Percentiles rank a stretch among this genome's conserved stretches.
These are phyloP conservation scores for Syncerus caffer DNA, from an alignment of 2,797 vertebrate species.

Conservation along the genomic window DNA sequence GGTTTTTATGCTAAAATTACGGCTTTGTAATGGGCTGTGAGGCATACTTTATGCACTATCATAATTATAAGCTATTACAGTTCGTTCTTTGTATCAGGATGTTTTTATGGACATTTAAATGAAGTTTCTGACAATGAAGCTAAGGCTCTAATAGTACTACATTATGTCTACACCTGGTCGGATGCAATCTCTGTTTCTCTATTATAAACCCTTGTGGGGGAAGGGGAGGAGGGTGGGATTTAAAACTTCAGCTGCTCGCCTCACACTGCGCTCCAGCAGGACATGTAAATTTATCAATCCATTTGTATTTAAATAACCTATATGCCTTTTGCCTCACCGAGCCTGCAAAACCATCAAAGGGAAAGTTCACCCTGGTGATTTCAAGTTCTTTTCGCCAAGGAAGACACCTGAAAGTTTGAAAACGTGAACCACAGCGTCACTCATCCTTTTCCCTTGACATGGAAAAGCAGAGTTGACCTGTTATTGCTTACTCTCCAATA, in stretches of 20 bases:
- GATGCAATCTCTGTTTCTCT: not conserved
- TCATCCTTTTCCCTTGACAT: not conserved
- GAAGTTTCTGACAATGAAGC: constrained; percentile 68
- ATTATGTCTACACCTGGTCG: constrained; percentile 31
- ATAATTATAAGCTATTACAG: constrained; percentile 74
- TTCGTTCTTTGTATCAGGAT: constrained; percentile 63
- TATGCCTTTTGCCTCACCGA: not conserved
- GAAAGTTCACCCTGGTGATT: constrained; percentile 21
- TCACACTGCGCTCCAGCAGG: not conserved
- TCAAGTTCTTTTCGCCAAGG: constrained; percentile 1
- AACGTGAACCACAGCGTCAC: not conserved
- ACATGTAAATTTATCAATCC: constrained; percentile 43
- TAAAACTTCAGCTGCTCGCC: constrained; percentile 14
- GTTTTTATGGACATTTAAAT: constrained; percentile 72
- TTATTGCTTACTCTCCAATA: not conserved
- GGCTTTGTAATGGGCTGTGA: constrained; percentile 59
- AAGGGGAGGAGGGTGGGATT: not conserved
- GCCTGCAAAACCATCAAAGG: constrained; percentile 20
- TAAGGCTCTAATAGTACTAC: not conserved
- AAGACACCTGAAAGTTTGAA: constrained; percentile 37
- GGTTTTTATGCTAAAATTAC: constrained; percentile 63
- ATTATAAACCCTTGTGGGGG: constrained; percentile 10
- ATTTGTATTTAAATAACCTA: constrained; percentile 63
- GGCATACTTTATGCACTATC: constrained; percentile 50
- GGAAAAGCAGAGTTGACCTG: rapidly evolving